Base-by-base conservation (phyloP, 1,140 invertebrate species). In the Musca vetustissima region DNA sequence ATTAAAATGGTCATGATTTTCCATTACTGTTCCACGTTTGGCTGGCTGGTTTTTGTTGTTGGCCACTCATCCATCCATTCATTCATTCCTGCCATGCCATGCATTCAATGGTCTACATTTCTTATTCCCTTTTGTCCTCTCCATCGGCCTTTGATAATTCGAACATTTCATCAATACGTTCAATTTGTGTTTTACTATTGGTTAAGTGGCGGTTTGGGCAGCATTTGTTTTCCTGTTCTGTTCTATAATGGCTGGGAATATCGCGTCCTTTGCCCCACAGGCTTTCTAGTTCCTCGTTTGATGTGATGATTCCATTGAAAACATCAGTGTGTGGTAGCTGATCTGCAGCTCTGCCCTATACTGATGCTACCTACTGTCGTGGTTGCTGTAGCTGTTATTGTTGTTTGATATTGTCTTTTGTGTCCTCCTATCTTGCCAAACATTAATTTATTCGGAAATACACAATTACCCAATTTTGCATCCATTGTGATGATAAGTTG, bases 1-100 rank as follows among this genome's bases (percentile, higher is more conserved):
- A 61, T 61, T 61, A 61, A 61, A 61, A 61, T 61, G 32, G 57
- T 61, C 57, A 61, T 61, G 57, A 61, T 61, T 61, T 61, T 61
- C 57, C 57, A 36, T 61, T 19, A 61, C 36, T 61, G 17, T 19
- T 17, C 14, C 36, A 19, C n/a, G n/a, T 36, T 36, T 52, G 17
- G n/a, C 17, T 2, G 13, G 9, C 17, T 21, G 4, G 15, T 19
- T 52, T 4, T 6, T 6, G 17, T 52, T 19, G 36, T 43, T 43
- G 8, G 3, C 13, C 36, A 13, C 1, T 11, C 36, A 43, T 7
- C 7, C 36, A 43, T 43, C 13, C 6, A 43, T 43, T 43, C 36
- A 43, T 43, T 43, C 36, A 43, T 43, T 43, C 36, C 36, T 8
- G 6, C 11, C 7, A 43, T 13, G 4, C 1, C 11, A 13, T 43